Evolutionary conservation across 2,888 invertebrate genomes (phyloP).

Genomic region (Oegoconia quadripuncta): DNA sequence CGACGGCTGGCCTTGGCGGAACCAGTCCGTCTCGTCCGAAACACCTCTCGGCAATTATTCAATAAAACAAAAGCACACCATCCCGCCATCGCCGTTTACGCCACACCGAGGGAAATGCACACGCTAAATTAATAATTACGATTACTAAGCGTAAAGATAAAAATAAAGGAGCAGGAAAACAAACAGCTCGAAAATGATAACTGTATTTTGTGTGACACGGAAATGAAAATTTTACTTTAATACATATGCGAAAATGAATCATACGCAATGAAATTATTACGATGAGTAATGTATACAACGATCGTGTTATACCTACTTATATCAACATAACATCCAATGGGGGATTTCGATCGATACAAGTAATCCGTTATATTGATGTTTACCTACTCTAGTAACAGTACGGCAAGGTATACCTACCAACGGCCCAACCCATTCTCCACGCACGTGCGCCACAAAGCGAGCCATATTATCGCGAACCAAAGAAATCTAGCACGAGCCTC

Average conservation of each 20-base stretch:
- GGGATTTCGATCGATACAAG: too few relatives aligned
- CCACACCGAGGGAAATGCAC: constrained; percentile 57
- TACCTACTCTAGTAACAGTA: too few relatives aligned
- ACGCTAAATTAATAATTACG: constrained; percentile 53
- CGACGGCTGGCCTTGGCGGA: constrained; percentile 76
- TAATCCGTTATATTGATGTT: too few relatives aligned
- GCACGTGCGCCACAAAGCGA: constrained; percentile 68
- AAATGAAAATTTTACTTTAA: too few relatives aligned
- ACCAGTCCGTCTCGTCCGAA: constrained; percentile 75
- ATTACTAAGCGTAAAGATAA: constrained; percentile 50
- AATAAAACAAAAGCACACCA: constrained; percentile 76
- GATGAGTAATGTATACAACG: too few relatives aligned
- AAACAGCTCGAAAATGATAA: too few relatives aligned
- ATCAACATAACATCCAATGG: too few relatives aligned
- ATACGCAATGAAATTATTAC: too few relatives aligned
- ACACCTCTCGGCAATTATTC: constrained; percentile 77
- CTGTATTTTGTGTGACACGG: too few relatives aligned
- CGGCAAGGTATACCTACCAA: constrained; percentile 1
- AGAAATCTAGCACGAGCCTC: constrained; percentile 63
- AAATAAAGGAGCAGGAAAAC: too few relatives aligned
- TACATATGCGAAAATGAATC: too few relatives aligned
- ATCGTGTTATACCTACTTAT: too few relatives aligned
- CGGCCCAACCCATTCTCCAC: constrained; percentile 47
- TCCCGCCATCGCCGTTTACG: constrained; percentile 49
- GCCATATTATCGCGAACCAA: constrained; percentile 58